A percentile compares a stretch with the other conserved stretches of the same genome.
Evolutionary conservation across 2,113 vertebrate species (phyloP).

Genomic region (Castor canadensis): DNA sequence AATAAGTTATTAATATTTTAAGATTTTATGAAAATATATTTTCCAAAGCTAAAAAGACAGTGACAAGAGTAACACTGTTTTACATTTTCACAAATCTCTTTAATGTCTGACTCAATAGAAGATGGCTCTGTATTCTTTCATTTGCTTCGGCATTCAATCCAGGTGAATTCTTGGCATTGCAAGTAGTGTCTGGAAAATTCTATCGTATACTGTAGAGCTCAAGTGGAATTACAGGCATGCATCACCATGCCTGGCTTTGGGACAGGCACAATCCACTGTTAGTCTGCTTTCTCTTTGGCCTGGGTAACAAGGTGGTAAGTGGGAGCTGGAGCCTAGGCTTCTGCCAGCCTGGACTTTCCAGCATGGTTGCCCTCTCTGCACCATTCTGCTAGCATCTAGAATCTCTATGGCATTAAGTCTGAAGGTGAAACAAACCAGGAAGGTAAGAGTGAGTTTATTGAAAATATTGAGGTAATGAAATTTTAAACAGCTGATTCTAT

Average conservation of each 20-base stretch:
- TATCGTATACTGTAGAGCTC: background rate
- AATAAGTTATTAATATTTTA: background rate
- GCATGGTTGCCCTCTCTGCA: background rate
- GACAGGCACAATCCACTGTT: background rate
- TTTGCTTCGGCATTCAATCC: background rate
- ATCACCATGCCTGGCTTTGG: background rate
- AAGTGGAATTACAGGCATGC: background rate
- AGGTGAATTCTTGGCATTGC: background rate
- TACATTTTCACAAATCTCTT: background rate
- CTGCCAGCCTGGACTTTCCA: background rate
- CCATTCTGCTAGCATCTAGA: background rate
- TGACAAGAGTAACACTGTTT: background rate
- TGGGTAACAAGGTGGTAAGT: background rate
- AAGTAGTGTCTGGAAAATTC: background rate
- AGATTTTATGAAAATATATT: background rate
- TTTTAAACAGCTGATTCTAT: background rate
- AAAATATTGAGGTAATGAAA: background rate
- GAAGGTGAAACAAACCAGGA: background rate
- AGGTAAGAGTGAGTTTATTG: background rate
- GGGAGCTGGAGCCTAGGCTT: background rate
- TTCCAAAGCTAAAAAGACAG: background rate
- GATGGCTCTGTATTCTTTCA: background rate
- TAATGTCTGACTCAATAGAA: background rate
- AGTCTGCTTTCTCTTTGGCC: background rate
- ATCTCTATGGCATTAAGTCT: background rate